Evolutionary conservation across 1,140 invertebrate species (phyloP), one percentile per base, ranked within the genome.

Genomic region (Globodera ellingtonae): DNA sequence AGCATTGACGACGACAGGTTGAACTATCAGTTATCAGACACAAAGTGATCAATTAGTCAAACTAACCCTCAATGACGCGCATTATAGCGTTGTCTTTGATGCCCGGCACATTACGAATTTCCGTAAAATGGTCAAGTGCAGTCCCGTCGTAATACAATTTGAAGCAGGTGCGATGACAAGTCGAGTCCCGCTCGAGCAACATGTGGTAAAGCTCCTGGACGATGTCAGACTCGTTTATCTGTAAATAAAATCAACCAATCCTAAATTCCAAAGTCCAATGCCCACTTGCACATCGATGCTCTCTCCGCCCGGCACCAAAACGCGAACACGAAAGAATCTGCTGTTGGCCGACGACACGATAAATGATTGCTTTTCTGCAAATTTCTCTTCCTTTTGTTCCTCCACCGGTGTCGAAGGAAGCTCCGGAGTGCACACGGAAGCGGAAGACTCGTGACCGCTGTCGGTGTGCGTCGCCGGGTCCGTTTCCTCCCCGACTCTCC

Each of bases 151-250:
- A 83, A 62, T 82, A 82, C 56, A 82, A 48, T 18, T 67, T 62
- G 66, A 84, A 82, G 56, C 82, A 82, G 8, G 81, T 84, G 4
- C 81, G 82, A 62, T 72, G 69, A 47, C 82, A 82, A 44, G 73
- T 70, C 2, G 72, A 59, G 35, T 82, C 81, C 9, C 82, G 24
- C 46, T 82, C 81, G 13, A 84, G 70, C n/a, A 82, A 48, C 56
- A 82, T 56, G 78, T 83, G 81, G 48, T 83, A 84, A 7, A 82
- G 72, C 47, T 82, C 81, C 44, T 84, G 81, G 35, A 83, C 67
- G 47, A 84, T 84, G 50, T 82, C 81, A 4, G 73, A 21, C 8
- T 67, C 81, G 6, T 67, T 48, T 24, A 82, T 83, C 81, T 82
- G 72, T 46, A 82, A 15, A 69, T 24, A 47, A 35, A 6, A 52